phyloP scores from a whole-genome alignment of 2,888 invertebrate genomes.

The Eupithecia tripunctaria region DNA sequence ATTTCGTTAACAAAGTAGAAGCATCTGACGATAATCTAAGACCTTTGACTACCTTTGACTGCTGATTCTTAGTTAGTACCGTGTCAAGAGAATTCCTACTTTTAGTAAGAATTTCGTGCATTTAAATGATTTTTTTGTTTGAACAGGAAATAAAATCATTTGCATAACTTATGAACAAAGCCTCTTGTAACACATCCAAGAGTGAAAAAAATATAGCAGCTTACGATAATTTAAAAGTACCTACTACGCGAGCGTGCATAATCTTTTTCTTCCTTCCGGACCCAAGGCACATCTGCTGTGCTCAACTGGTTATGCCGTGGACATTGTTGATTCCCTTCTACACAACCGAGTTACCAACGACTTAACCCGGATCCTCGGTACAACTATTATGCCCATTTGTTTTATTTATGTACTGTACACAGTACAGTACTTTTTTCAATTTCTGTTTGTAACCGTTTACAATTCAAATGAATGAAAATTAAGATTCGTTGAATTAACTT shows the following conservation, averaged over 20 bases:
- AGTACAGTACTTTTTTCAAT: too few species aligned
- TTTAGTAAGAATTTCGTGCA: not conserved
- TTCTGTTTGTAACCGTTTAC: too few species aligned
- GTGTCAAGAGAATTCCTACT: not conserved
- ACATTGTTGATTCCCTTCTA: too few species aligned
- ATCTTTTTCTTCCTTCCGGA: too few species aligned
- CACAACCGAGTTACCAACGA: too few species aligned
- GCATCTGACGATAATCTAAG: slow-evolving; percentile 7
- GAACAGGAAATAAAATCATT: not conserved
- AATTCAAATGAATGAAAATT: not conserved
- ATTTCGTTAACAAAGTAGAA: slow-evolving; percentile 32
- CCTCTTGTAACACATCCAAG: not conserved
- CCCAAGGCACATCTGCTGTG: too few species aligned
- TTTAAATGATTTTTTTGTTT: not conserved
- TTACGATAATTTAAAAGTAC: not conserved
- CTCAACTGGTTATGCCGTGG: too few species aligned
- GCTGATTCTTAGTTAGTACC: slow-evolving; percentile 2
- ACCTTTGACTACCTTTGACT: slow-evolving; percentile 5
- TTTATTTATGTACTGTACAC: too few species aligned
- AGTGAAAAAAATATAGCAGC: not conserved
- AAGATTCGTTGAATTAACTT: not conserved
- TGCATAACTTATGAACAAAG: not conserved
- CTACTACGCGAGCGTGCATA: not conserved
- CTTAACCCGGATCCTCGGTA: too few species aligned
- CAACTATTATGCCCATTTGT: too few species aligned